Percentiles rank a stretch among this genome's conserved stretches.
Evolutionary conservation across 2,888 invertebrate species (phyloP).

Genomic region (Syrista parreyssii): DNA sequence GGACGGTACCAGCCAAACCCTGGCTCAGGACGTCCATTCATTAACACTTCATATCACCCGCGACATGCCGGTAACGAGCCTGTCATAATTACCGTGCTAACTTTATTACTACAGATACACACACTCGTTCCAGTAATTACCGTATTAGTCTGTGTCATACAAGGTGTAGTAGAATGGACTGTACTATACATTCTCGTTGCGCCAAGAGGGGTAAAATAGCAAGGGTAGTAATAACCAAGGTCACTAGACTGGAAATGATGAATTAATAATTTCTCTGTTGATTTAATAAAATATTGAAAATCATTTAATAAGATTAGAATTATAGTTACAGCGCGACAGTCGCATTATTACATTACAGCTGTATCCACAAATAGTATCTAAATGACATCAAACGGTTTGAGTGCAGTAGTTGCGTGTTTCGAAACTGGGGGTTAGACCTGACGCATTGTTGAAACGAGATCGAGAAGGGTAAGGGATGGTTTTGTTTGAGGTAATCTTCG

Average conservation of each 20-base stretch:
- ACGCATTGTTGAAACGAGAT: neutral
- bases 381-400: neutral
- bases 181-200: neutral
- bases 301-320: neutral
- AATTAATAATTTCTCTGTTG: neutral
- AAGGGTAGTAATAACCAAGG: neutral
- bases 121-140: slow-evolving; percentile 27
- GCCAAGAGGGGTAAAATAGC: neutral
- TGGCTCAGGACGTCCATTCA: slow-evolving; percentile 61
- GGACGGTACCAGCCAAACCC: slow-evolving; percentile 61
- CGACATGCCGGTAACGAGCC: slow-evolving; percentile 65
- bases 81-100: slow-evolving; percentile 66
- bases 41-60: slow-evolving; percentile 65
- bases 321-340: neutral
- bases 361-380: slow-evolving; percentile 7
- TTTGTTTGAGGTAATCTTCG: neutral
- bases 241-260: neutral
- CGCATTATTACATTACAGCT: slow-evolving; percentile 8
- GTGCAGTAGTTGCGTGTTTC: neutral
- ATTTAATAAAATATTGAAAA: neutral
- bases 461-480: neutral
- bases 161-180: neutral
- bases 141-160: slow-evolving; percentile 17
- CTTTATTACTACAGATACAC: slow-evolving; percentile 60
- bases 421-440: neutral